phyloP scores from a whole-genome alignment of 2,113 vertebrate genomes.

The Riparia riparia region DNA sequence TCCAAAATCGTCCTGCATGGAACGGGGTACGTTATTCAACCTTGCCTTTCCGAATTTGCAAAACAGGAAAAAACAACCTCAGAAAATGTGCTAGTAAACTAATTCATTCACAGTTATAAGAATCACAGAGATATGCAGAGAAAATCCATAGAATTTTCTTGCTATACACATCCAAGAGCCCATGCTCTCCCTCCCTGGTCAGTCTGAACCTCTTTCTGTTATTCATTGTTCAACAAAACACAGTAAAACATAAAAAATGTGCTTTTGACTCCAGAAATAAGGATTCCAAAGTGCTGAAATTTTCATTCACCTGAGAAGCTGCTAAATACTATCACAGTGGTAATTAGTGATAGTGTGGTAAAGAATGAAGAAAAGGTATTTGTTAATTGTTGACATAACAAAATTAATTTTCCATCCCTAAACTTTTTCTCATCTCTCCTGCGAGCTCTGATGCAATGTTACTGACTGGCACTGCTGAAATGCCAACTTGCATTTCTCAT shows the following conservation, averaged over 20 bases:
- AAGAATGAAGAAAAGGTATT: constrained; percentile 39
- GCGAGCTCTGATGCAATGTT: constrained; percentile 59
- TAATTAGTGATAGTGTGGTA: constrained; percentile 17
- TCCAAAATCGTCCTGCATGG: not conserved
- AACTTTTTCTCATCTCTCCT: constrained; percentile 56
- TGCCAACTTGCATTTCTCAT: constrained; percentile 83
- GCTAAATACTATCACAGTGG: constrained; percentile 16
- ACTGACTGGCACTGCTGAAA: constrained; percentile 76
- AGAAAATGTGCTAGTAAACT: not conserved
- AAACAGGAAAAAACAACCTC: not conserved
- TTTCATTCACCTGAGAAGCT: constrained; percentile 8
- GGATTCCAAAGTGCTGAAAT: not conserved
- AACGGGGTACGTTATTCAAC: not conserved
- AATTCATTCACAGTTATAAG: not conserved
- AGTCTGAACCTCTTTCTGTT: not conserved
- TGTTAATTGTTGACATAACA: constrained; percentile 74
- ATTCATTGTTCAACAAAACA: not conserved
- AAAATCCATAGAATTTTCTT: not conserved
- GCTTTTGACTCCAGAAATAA: not conserved
- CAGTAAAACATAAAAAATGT: not conserved
- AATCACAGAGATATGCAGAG: not conserved
- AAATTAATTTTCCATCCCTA: constrained; percentile 75
- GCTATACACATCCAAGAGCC: not conserved
- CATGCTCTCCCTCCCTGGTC: not conserved
- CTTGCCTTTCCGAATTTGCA: not conserved